Percentiles rank a stretch among this genome's conserved stretches.
phyloP scores from a whole-genome alignment of 2,797 vertebrate species.

The Manis javanica region DNA sequence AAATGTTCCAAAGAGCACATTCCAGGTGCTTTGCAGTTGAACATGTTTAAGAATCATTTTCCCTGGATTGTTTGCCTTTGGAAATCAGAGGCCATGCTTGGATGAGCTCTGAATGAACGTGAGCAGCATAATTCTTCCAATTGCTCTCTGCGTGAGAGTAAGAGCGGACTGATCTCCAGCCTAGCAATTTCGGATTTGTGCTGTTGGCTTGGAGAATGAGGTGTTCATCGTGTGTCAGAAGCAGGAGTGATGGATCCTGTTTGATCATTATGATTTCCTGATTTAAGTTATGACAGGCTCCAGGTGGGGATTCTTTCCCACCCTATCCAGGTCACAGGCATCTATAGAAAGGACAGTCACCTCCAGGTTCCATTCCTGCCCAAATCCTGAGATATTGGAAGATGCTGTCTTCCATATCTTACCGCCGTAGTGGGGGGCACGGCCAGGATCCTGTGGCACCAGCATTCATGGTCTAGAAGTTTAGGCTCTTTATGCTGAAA shows the following conservation, averaged over 20 bases:
- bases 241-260: background rate
- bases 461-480: background rate
- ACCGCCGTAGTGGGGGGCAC: fast-evolving
- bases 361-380: background rate
- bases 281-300: background rate
- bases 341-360: background rate
- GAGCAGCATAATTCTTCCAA: background rate
- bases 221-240: background rate
- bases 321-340: background rate
- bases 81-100: background rate
- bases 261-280: background rate
- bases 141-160: background rate
- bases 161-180: background rate
- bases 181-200: background rate
- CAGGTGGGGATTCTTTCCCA: background rate
- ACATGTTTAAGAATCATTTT: conserved; percentile 44
- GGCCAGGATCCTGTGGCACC: background rate
- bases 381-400: background rate
- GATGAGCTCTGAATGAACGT: background rate
- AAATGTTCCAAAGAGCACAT: conserved; percentile 10
- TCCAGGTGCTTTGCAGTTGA: background rate
- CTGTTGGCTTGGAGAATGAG: background rate
- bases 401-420: background rate
- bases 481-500: background rate
- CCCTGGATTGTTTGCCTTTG: background rate